phyloP scores from a whole-genome alignment of 2,888 invertebrate species.

The Drosophila histrio region DNA sequence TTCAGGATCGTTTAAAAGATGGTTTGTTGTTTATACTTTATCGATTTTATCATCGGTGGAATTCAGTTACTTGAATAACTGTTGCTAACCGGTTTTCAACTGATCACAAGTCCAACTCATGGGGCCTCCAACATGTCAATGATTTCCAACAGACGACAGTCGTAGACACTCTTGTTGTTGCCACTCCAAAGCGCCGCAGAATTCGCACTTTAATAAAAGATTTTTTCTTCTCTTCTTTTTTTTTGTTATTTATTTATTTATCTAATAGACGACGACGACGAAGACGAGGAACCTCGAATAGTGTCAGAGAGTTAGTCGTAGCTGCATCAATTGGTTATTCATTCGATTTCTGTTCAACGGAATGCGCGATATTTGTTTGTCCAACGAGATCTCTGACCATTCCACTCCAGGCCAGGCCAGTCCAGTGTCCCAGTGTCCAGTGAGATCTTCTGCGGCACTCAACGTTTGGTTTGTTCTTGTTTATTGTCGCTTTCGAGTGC shows the following conservation, averaged over 20 bases:
- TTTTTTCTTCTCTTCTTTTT: not conserved
- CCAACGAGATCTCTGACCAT: conserved; percentile 38
- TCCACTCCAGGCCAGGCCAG: not conserved
- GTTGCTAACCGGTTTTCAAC: conserved; percentile 50
- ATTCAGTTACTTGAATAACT: conserved; percentile 12
- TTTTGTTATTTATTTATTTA: conserved; percentile 69
- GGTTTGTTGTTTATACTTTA: conserved; percentile 38
- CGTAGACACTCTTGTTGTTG: conserved; percentile 15
- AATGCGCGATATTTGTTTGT: conserved; percentile 72
- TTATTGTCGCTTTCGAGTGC: conserved; percentile 80
- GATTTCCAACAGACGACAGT: conserved; percentile 10
- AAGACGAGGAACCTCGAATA: not conserved
- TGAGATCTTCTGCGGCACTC: conserved; percentile 9
- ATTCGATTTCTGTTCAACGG: conserved; percentile 40
- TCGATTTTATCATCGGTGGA: conserved; percentile 25
- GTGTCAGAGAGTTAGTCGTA: not conserved
- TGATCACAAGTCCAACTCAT: conserved; percentile 19
- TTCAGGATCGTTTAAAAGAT: conserved; percentile 33
- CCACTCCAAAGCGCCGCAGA: conserved; percentile 49
- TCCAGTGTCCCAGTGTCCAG: not conserved
- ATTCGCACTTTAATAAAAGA: conserved; percentile 77
- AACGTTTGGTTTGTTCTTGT: conserved; percentile 60
- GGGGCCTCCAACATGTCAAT: conserved; percentile 19
- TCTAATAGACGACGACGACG: conserved; percentile 63
- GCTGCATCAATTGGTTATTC: conserved; percentile 43